These are phyloP conservation scores for Plutomurus gul DNA, from an alignment of 1,140 invertebrate species.

Conservation along the genomic window DNA sequence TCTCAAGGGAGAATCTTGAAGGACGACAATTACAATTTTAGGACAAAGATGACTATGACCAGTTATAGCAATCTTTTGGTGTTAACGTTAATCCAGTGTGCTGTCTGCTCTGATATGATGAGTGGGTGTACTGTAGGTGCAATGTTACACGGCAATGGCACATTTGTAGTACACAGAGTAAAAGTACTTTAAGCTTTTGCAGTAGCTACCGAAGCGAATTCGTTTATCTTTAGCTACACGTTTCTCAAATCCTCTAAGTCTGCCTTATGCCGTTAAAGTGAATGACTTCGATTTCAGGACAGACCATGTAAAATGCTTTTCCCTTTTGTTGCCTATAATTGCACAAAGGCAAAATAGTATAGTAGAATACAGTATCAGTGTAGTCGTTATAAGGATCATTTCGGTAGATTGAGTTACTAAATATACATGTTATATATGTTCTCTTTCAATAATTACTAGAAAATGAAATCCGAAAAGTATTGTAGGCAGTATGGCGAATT, in stretches of 20 bases:
- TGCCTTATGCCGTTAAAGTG: background rate
- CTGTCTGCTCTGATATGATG: background rate
- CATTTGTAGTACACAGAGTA: background rate
- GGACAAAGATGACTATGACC: constrained; percentile 21
- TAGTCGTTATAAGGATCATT: background rate
- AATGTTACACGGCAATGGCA: background rate
- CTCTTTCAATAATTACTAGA: background rate
- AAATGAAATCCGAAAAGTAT: background rate
- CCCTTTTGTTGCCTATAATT: too few relatives aligned
- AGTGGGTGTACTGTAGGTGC: background rate
- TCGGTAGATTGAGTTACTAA: too few relatives aligned
- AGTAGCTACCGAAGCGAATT: background rate
- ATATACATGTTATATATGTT: too few relatives aligned
- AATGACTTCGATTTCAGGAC: constrained; percentile 2
- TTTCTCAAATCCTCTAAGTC: background rate
- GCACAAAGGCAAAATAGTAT: background rate
- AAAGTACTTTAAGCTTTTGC: background rate
- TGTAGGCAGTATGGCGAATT: background rate
- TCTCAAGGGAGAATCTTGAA: constrained; percentile 22
- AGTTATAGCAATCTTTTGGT: constrained; percentile 6
- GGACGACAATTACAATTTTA: constrained; percentile 9
- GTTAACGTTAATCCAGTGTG: background rate
- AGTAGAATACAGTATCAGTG: background rate
- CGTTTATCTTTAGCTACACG: background rate
- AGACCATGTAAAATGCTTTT: background rate